Base-by-base conservation (phyloP, 2,888 invertebrate genomes). In the Drosophila paramelanica region DNA sequence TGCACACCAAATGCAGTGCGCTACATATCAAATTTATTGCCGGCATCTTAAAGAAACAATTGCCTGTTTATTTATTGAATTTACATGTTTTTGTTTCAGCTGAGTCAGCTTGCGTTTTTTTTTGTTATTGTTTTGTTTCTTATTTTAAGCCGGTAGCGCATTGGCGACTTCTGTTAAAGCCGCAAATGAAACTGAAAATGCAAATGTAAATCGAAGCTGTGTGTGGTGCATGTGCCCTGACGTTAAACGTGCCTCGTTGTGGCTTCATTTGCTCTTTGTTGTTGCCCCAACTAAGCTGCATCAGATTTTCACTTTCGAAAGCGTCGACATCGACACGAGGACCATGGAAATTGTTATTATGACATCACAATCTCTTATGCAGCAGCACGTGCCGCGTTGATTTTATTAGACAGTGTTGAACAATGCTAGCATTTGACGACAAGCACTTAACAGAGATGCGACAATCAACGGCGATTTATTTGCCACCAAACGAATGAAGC, bases 231-330 rank as follows among this genome's bases (percentile, higher is more conserved):
- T 59, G 33, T 10, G 50, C 46, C 46, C 27, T 31, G n/a, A 43
- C 33, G 43, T 47, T 47, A 47, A 33, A 36, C 17, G 23, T 38
- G 33, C 49, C 43, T 17, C 20, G 20, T 31, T 36, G 27, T n/a
- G 11, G 43, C 33, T 50, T 31, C 14, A 10, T 36, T 13, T 36
- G 36, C 36, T 5, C 1, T 36, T 36, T 41, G 46, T 10, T 38
- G 33, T 20, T 53, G 27, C 41, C 17, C 42, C 17, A 47, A 56
- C 42, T 43, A 55, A 50, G 57, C 59, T 57, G 38, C 66, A 45
- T 52, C 57, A 39, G 51, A 73, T 67, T 71, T 73, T 67, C 67
- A 67, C 67, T 67, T 67, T 67, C 66, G 56, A 66, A 66, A 64
- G 52, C 65, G 33, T 57, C 56, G 42, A 45, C 59, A 31, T 23